Conservation (phyloP, 1,140 invertebrate genomes). For the Drosophila ercepeae region DNA sequence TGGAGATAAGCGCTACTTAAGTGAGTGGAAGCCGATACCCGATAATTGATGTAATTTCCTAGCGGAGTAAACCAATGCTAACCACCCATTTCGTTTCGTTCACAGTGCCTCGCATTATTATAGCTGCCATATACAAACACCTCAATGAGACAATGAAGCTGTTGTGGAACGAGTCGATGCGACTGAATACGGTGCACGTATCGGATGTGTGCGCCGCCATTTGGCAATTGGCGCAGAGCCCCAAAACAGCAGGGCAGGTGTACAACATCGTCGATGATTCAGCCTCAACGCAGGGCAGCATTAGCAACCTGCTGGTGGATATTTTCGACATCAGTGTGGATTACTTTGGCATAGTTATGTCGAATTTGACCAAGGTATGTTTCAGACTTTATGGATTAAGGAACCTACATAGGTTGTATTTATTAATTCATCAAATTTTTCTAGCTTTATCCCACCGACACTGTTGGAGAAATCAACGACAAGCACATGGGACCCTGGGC, state of each 20-base stretch:
- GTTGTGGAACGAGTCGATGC: slow-evolving; percentile 92
- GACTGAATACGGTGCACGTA: slow-evolving; percentile 95
- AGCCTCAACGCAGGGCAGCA: slow-evolving; percentile 91
- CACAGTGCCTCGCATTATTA: slow-evolving; percentile 91
- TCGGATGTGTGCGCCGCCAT: slow-evolving; percentile 91
- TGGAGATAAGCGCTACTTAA: slow-evolving; percentile 92
- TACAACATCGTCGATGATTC: slow-evolving; percentile 94
- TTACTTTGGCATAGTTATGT: slow-evolving; percentile 92
- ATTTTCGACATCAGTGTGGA: slow-evolving; percentile 94
- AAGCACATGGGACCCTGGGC: slow-evolving; percentile 96
- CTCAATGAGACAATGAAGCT: slow-evolving; percentile 95
- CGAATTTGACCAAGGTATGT: slow-evolving; percentile 88
- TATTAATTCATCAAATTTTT: not conserved
- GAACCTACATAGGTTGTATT: too few species aligned
- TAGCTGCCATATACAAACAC: slow-evolving; percentile 94
- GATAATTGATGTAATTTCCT: slow-evolving; percentile 36
- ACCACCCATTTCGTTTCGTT: slow-evolving; percentile 38
- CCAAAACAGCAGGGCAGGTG: slow-evolving; percentile 86
- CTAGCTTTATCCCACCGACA: slow-evolving; percentile 84
- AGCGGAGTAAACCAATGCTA: slow-evolving; percentile 25
- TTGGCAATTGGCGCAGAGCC: slow-evolving; percentile 85
- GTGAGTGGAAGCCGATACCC: slow-evolving; percentile 85
- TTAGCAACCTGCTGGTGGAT: slow-evolving; percentile 91
- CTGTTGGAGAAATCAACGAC: slow-evolving; percentile 95
- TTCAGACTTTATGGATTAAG: not conserved